Base-by-base conservation (phyloP, 1,140 invertebrate genomes). In the Formica selysi region DNA sequence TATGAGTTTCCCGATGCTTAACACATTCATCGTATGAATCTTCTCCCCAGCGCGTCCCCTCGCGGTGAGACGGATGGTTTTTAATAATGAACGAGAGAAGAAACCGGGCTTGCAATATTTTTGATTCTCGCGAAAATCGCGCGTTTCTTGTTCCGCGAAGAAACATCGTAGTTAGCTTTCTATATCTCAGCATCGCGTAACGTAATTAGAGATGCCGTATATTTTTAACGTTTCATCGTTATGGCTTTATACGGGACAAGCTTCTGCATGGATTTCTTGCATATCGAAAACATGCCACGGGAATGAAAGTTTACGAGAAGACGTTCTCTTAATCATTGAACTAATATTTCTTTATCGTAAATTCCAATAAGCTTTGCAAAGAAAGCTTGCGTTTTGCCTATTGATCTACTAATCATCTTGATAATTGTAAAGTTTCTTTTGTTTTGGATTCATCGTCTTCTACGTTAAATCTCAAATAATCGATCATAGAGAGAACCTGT, bases 1-100 rank as follows among this genome's bases (percentile, higher is more conserved):
- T 86, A 76, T 65, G 59, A 76, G 76, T 76, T 62, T 84, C 22
- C 41, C 70, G 67, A 88, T 76, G 41, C 26, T 86, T 11, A 65
- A 59, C 26, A 19, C 36, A 57, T 48, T 54, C 41, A 57, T 73
- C 61, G 59, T 32, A 73, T 36, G 59, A 62, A 80, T 76, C 29
- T 54, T 65, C 22, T 57, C 57, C 3, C 16, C 19, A 6, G 26
- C 19, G 22, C 38, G n/a, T 59, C 13, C 8, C 26, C 10, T 36
- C 38, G 68, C 51, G 54, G 19, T 26, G 48, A 57, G 13, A 80
- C 26, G n/a, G 32, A 36, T 80, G n/a, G 67, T 61, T 67, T 67
- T 81, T 81, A 67, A 73, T 73, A 54, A 73, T 57, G 11, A 36
- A 59, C 11, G 78, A 59, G 67, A 59, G 10, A 44, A 59, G 10